Conservation (phyloP, 2,888 invertebrate genomes). For the Trachelus stipa region DNA sequence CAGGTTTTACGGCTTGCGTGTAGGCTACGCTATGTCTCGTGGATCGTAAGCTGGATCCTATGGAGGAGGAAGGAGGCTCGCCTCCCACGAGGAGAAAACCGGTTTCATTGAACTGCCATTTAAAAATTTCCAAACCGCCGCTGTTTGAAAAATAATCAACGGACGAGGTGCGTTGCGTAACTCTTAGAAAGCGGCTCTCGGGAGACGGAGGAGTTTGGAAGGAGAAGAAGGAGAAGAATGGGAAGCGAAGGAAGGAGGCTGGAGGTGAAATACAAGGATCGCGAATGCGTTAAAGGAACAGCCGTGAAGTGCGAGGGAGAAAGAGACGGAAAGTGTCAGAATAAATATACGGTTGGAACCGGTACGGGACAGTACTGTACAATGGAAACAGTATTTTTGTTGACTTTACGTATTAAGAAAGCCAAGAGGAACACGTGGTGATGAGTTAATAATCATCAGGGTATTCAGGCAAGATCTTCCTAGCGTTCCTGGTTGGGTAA, state of each 20-base stretch:
- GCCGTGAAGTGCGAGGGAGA: background rate
- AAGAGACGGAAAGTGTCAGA: constrained; percentile 5
- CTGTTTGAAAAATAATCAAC: constrained; percentile 63
- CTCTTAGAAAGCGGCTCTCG: constrained; percentile 53
- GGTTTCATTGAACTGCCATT: constrained; percentile 65
- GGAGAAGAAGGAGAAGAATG: constrained; percentile 2
- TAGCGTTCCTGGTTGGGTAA: background rate
- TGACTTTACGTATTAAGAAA: background rate
- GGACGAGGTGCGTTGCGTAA: constrained; percentile 61
- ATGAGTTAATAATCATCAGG: background rate
- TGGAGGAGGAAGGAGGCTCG: constrained; percentile 3
- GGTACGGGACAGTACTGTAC: background rate
- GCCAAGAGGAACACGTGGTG: background rate
- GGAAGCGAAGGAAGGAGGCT: background rate
- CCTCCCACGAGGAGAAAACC: constrained; percentile 48
- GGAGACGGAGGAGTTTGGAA: constrained; percentile 2
- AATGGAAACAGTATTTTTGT: background rate
- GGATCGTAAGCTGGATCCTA: background rate
- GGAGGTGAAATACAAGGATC: background rate
- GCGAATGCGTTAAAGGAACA: background rate
- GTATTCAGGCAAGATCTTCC: background rate
- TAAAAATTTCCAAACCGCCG: constrained; percentile 58
- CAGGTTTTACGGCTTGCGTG: background rate
- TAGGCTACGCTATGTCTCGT: background rate
- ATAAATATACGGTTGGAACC: constrained; percentile 9